Evolutionary conservation across 2,888 invertebrate species (phyloP).

Genomic region (Mimachlamys varia): DNA sequence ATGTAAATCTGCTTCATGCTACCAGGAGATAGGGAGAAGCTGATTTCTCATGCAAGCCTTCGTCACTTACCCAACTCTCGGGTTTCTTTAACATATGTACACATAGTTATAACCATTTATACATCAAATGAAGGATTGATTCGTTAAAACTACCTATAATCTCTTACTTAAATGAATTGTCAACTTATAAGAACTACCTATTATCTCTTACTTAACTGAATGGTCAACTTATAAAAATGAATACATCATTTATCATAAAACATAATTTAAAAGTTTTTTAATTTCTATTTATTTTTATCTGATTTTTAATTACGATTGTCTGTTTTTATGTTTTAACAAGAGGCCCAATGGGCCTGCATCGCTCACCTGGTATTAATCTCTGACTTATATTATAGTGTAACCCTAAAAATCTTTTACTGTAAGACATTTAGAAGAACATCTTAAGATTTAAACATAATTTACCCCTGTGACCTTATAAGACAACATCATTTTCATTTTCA

Average conservation of each 20-base stretch:
- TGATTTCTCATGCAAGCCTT: constrained; percentile 9
- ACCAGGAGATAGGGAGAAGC: neutral
- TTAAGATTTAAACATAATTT: no score
- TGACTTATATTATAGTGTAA: no score
- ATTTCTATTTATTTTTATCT: neutral
- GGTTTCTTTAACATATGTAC: constrained; percentile 23
- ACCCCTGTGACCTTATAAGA: no score
- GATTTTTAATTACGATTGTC: neutral
- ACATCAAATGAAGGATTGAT: neutral
- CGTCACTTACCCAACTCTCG: constrained; percentile 20
- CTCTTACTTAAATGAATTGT: neutral
- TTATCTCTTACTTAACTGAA: neutral
- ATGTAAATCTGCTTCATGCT: neutral
- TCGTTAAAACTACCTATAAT: neutral
- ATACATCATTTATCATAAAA: neutral
- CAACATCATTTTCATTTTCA: no score
- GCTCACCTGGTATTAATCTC: no score
- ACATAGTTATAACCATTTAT: neutral
- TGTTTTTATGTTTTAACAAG: neutral
- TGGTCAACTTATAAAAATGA: neutral
- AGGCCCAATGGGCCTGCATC: no score
- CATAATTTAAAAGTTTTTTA: neutral
- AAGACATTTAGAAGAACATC: no score
- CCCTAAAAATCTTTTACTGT: no score
- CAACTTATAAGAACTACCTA: neutral